These are phyloP conservation scores for Hiodon alosoides DNA, from an alignment of 2,113 vertebrate genomes.

Conservation along the genomic window DNA sequence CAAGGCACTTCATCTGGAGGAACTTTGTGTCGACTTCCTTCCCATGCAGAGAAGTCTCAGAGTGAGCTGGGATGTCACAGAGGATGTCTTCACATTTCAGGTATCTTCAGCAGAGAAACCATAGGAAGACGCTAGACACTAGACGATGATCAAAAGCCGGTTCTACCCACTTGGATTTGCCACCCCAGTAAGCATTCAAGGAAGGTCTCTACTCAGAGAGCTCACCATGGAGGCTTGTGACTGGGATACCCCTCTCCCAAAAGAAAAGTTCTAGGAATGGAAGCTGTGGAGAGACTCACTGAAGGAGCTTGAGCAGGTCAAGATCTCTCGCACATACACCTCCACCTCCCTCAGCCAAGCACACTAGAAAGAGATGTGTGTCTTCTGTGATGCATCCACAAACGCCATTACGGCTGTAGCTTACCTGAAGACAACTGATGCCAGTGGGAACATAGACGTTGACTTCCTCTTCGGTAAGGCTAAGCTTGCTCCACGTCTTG, in stretches of 20 bases:
- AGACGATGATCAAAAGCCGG: constrained; percentile 15
- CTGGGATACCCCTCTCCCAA: constrained; percentile 8
- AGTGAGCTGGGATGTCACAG: constrained; percentile 46
- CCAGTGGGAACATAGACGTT: background rate
- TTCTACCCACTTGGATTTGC: background rate
- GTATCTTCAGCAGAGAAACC: background rate
- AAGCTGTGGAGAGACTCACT: background rate
- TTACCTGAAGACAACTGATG: constrained; percentile 8
- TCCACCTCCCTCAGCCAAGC: background rate
- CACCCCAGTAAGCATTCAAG: constrained; percentile 3
- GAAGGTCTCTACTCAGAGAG: background rate
- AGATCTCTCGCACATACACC: background rate
- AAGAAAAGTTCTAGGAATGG: background rate
- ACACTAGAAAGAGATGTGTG: background rate
- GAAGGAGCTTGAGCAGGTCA: background rate
- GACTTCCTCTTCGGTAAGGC: constrained; percentile 18
- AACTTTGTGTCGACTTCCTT: background rate
- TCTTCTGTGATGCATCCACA: constrained; percentile 3
- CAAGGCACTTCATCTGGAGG: background rate
- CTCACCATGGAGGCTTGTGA: constrained; percentile 3
- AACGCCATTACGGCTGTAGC: constrained; percentile 14
- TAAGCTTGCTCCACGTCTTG: constrained; percentile 6
- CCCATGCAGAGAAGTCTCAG: constrained; percentile 8
- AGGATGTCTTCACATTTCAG: constrained; percentile 18
- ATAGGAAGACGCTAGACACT: background rate